Evolutionary conservation across 2,113 vertebrate genomes (phyloP).

Genomic region (Planiliza haematocheilus): DNA sequence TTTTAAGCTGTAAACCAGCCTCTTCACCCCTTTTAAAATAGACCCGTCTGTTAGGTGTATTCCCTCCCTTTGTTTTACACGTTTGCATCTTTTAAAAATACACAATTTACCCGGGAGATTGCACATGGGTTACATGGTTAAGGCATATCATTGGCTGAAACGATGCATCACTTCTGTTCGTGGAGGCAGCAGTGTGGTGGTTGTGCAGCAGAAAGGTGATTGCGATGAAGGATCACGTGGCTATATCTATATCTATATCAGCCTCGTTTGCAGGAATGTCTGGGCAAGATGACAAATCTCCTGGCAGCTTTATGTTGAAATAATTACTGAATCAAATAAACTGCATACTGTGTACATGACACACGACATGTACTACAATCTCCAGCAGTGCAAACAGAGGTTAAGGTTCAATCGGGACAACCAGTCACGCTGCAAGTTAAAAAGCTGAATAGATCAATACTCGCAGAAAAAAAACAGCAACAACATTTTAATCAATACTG

Average conservation of each 20-base stretch:
- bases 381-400: slow-evolving; percentile 12
- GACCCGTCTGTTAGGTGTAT: too few relatives aligned
- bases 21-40: neutral
- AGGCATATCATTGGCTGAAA: neutral
- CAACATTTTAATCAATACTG: accelerated
- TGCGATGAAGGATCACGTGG: neutral
- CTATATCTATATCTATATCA: too few relatives aligned
- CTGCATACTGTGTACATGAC: neutral
- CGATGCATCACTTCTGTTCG: slow-evolving; percentile 15
- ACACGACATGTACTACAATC: neutral
- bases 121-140: slow-evolving; percentile 34
- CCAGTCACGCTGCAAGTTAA: neutral
- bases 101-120: neutral
- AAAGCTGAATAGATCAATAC: slow-evolving; percentile 2
- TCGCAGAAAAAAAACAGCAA: neutral
- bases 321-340: slow-evolving; percentile 35
- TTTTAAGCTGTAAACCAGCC: slow-evolving; percentile 1
- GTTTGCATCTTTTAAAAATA: neutral
- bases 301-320: neutral
- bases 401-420: slow-evolving; percentile 23
- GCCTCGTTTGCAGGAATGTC: slow-evolving; percentile 1
- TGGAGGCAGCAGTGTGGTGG: neutral
- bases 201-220: neutral
- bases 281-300: slow-evolving; percentile 1
- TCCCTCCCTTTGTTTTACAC: neutral